A percentile compares a stretch with the other conserved stretches of the same genome.
These are phyloP conservation scores for Microplitis demolitor DNA, from an alignment of 1,140 invertebrate genomes.

Conservation along the genomic window DNA sequence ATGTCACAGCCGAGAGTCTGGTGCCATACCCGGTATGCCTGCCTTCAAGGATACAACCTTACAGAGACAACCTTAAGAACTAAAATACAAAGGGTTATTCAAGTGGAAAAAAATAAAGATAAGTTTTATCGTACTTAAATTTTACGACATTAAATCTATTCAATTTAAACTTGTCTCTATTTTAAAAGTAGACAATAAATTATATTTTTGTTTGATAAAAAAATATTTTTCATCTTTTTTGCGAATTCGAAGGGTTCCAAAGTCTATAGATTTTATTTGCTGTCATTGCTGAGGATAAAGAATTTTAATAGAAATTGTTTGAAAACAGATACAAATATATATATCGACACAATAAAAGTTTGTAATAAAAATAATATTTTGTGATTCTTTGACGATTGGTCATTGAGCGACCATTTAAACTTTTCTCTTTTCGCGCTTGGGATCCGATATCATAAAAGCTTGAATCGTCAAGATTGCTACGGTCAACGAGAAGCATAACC, in stretches of 20 bases:
- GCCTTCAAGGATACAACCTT: constrained; percentile 8
- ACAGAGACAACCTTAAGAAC: constrained; percentile 7
- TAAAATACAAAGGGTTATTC: constrained; percentile 8
- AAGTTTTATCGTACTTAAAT: neutral
- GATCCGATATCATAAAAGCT: constrained; percentile 18
- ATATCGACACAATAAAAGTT: neutral
- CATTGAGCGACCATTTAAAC: constrained; percentile 46
- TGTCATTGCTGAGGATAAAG: neutral
- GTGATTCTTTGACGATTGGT: constrained; percentile 27
- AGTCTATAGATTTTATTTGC: no score
- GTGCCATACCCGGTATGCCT: neutral
- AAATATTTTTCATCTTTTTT: neutral
- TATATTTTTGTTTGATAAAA: neutral
- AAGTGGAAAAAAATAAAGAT: neutral
- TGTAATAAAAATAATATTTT: neutral
- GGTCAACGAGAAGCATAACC: neutral
- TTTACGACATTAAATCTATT: neutral
- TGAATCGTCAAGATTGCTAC: constrained; percentile 1
- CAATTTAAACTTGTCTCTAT: neutral
- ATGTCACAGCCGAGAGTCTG: constrained; percentile 29
- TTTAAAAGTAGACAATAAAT: neutral
- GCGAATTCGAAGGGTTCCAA: no score
- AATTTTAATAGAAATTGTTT: neutral
- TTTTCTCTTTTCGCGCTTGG: constrained; percentile 18
- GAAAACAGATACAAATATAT: neutral